phyloP scores from a whole-genome alignment of 2,113 vertebrate genomes.

The Lagopus leucura region DNA sequence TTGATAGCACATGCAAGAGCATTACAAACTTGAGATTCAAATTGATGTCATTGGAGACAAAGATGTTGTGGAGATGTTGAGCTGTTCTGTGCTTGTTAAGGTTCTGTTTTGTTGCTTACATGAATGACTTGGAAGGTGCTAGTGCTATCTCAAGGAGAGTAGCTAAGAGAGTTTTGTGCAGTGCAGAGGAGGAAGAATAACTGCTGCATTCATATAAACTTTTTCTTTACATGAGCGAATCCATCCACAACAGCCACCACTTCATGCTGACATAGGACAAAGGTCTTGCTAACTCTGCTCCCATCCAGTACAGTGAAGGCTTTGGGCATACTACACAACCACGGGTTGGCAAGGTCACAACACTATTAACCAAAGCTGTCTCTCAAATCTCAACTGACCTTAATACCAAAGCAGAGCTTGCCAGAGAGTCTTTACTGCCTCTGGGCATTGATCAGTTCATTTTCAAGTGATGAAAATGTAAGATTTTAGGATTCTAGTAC shows the following conservation, averaged over 20 bases:
- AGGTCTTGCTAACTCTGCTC: background rate
- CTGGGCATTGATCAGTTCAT: background rate
- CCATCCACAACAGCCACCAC: background rate
- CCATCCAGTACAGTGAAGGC: background rate
- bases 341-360: conserved; percentile 24
- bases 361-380: conserved; percentile 43
- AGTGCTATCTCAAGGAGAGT: background rate
- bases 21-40: background rate
- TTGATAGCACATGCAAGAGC: background rate
- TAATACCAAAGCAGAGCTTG: background rate
- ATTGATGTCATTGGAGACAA: background rate
- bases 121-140: background rate
- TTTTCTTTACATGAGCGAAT: background rate
- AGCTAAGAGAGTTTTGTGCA: background rate
- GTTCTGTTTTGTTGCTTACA: background rate
- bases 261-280: background rate
- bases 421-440: background rate
- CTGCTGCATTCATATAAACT: background rate
- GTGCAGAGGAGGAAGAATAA: background rate
- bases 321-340: background rate
- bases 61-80: background rate
- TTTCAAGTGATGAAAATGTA: background rate
- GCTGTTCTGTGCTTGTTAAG: background rate
- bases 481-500: background rate
- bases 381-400: conserved; percentile 53